These are phyloP conservation scores for Chaunax sp. DNA, from an alignment of 2,797 vertebrate genomes.

Conservation along the genomic window DNA sequence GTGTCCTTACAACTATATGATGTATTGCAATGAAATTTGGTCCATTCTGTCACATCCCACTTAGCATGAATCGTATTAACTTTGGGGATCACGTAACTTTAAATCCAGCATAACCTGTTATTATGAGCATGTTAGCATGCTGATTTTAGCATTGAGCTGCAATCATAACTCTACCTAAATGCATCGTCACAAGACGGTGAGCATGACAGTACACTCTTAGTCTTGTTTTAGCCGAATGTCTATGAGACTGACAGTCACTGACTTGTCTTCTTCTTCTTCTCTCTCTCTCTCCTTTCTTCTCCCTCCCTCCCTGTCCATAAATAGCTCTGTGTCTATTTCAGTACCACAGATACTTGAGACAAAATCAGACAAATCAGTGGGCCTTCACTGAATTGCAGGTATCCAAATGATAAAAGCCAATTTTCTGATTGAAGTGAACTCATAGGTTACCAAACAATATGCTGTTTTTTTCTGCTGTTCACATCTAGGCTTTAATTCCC, in stretches of 20 bases:
- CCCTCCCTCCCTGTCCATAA: constrained; percentile 40
- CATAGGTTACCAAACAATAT: constrained; percentile 41
- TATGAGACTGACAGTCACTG: background rate
- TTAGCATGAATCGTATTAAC: too few species aligned
- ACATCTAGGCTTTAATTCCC: constrained; percentile 27
- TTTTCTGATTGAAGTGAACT: constrained; percentile 50
- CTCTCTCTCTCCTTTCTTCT: constrained; percentile 17
- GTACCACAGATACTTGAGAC: constrained; percentile 51
- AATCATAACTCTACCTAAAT: too few species aligned
- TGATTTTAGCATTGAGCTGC: too few species aligned
- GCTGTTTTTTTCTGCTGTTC: constrained; percentile 29
- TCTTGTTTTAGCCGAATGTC: constrained; percentile 14
- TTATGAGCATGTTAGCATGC: too few species aligned
- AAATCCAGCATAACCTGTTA: too few species aligned
- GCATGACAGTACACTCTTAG: constrained; percentile 1
- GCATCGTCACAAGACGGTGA: background rate
- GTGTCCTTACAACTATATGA: background rate
- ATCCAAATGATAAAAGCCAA: constrained; percentile 52
- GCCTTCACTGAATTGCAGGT: constrained; percentile 48
- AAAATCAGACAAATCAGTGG: constrained; percentile 51
- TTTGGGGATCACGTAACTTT: too few species aligned
- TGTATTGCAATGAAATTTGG: too few species aligned
- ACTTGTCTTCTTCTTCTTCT: background rate
- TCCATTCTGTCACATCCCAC: too few species aligned
- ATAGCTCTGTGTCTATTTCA: constrained; percentile 62